Base-by-base conservation (phyloP, 2,113 vertebrate species). In the Ictalurus punctatus region DNA sequence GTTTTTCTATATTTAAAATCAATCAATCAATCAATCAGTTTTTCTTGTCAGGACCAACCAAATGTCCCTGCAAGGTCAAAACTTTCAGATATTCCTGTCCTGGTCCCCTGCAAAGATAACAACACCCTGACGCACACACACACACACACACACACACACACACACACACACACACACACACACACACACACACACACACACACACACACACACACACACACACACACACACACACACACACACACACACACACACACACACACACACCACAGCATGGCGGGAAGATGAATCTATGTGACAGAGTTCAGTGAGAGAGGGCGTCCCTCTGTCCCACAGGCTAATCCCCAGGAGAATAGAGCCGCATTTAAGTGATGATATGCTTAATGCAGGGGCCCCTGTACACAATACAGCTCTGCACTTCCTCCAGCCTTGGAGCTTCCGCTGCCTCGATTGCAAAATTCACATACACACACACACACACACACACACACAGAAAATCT, bases 261-360 rank as follows among this genome's bases (percentile, higher is more conserved):
- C 12, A 73, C 30, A 74, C 52, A 54, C 7, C 27, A 52, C 6
- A 40, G 71, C 67, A 87, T 83, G 65, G 86, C 89, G 61, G 88
- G 93, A 93, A 94, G 93, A 93, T 93, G 93, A 94, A 95, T 95
- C 92, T 95, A 92, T 93, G 91, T 94, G 95, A 95, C 95, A 94
- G 94, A 89, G 88, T 88, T 85, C 92, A 91, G 91, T 86, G 85
- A 88, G 92, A 93, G 91, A 85, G 90, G 92, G 90, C 44, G 79
- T 58, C 90, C 89, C 86, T 90, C 82, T 83, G 44, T 71, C 91
- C 93, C 92, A 89, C 89, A 65, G 74, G 87, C 91, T 95, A 95
- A 96, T 96, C 95, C 94, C 93, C 91, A 83, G 81, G 89, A 94
- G 93, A 96, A 96, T 94, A 91, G 92, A 89, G 59, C 88, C 27